Evolutionary conservation across 2,113 vertebrate species (phyloP), one percentile per base, ranked within the genome.

Genomic region (Macquaria ambigua): DNA sequence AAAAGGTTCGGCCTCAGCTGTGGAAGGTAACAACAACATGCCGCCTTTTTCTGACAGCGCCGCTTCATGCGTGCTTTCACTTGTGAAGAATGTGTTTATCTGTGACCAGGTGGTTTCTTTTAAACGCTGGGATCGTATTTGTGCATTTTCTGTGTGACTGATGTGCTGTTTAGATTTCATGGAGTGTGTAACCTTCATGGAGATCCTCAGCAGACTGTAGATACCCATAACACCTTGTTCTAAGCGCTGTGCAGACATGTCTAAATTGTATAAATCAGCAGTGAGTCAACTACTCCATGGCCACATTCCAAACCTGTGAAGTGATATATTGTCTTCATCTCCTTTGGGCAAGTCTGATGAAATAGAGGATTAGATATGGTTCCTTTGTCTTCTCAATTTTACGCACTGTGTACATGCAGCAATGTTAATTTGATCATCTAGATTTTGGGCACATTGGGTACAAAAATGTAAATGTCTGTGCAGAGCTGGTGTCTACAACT

Each of bases 31-130:
- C 66, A 68, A 31, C 34, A 48, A 16, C 18, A 37, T 18, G 52
- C 56, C 55, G 10, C 41, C 23, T 52, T 39, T 31, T 56, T 56
- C n/a, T 73, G 86, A 67, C 78, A 34, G 74, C 10, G 25, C 59
- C 77, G 46, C 73, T 68, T 73, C 62, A 82, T 10, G 41, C 72
- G 74, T 68, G 63, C 82, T 85, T 46, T 85, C 73, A 69, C 21
- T 72, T 82, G 70, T 82, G 50, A 68, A 74, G 55, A 83, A 77
- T 46, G 39, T 25, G 58, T 82, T 74, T 77, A 56, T 77, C 74
- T 77, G 48, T 74, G 81, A 84, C 78, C 81, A 77, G 81, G 75
- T 77, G 78, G 68, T 66, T 74, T 71, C 37, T 15, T 63, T 74
- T 81, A 62, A 70, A 84, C 50, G 8, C 48, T 8, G 21, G 62